These are phyloP conservation scores for Drosophila mojavensis DNA, from an alignment of 1,140 invertebrate species.

Conservation along the genomic window DNA sequence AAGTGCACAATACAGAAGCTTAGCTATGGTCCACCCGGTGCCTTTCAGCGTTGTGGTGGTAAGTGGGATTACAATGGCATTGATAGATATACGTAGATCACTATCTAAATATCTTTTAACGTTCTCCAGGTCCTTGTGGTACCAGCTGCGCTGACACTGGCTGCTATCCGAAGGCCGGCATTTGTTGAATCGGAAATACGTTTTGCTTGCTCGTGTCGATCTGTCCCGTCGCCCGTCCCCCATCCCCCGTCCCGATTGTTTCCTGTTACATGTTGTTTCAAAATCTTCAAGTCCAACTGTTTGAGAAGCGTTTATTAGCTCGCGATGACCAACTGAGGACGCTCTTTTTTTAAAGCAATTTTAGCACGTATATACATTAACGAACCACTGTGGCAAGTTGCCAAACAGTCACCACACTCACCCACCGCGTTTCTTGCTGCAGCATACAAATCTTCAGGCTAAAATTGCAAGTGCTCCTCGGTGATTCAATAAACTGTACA, in stretches of 20 bases:
- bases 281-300: constrained; percentile 56
- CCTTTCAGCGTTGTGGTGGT: constrained; percentile 76
- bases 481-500: constrained; percentile 9
- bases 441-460: not conserved
- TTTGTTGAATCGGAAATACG: constrained; percentile 62
- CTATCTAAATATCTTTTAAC: no score
- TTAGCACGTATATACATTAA: not conserved
- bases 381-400: not conserved
- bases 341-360: not conserved
- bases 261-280: constrained; percentile 46
- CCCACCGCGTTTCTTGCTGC: constrained; percentile 1
- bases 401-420: not conserved
- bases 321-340: constrained; percentile 3
- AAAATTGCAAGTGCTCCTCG: constrained; percentile 32
- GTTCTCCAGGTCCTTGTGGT: constrained; percentile 55
- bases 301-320: not conserved
- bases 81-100: not conserved
- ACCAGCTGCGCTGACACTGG: constrained; percentile 41
- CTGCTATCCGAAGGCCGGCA: constrained; percentile 70
- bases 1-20: constrained; percentile 86
- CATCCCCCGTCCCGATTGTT: constrained; percentile 9
- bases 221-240: not conserved
- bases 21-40: constrained; percentile 85
- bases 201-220: constrained; percentile 42
- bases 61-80: constrained; percentile 12